phyloP scores from a whole-genome alignment of 2,113 vertebrate species.

The Colinus virginianus region DNA sequence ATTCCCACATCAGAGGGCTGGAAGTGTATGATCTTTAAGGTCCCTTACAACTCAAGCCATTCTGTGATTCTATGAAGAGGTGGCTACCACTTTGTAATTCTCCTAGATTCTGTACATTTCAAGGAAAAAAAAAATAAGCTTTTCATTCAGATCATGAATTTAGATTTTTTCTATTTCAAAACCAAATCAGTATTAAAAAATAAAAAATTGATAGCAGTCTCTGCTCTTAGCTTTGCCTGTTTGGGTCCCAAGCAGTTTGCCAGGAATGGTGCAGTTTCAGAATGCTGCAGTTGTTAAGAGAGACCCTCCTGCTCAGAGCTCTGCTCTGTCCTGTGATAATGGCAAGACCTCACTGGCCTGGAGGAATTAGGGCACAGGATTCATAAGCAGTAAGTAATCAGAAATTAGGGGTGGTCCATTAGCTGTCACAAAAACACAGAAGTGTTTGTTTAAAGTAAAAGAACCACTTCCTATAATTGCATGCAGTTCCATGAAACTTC shows the following conservation, averaged over 20 bases:
- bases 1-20: not conserved
- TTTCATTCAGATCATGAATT: not conserved
- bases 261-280: not conserved
- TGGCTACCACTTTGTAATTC: not conserved
- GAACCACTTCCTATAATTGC: not conserved
- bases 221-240: not conserved
- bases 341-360: not conserved
- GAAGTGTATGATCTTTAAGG: not conserved
- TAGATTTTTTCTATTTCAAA: not conserved
- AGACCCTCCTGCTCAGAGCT: not conserved
- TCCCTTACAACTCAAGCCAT: not conserved
- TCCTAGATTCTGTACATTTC: not conserved
- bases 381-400: not conserved
- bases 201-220: not conserved
- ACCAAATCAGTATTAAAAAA: not conserved
- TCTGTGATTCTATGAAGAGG: not conserved
- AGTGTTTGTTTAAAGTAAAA: constrained; percentile 3
- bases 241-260: not conserved
- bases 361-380: not conserved
- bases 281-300: not conserved
- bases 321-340: not conserved
- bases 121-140: not conserved
- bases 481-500: not conserved
- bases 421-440: not conserved
- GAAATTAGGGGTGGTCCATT: not conserved